Evolutionary conservation across 2,888 invertebrate species (phyloP), one percentile per base, ranked within the genome.

Genomic region (Drosophila borborema): DNA sequence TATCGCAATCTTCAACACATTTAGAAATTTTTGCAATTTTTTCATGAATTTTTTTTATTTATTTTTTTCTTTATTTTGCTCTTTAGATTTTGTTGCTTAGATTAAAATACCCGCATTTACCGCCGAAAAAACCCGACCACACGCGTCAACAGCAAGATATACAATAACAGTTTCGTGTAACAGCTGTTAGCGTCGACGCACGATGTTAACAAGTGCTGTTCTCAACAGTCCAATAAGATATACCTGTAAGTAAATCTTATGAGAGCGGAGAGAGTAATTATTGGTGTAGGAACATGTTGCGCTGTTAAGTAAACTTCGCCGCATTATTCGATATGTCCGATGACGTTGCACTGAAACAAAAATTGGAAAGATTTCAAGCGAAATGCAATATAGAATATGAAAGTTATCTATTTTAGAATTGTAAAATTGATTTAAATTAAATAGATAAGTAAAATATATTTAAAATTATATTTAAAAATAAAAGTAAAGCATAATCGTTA

Each of bases 41-140:
- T 71, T 49, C 64, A 66, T 71, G 36, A 78, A 78, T 78, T 84
- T 80, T 82, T 82, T 54, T n/a, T 3, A 16, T 40, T n/a, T 41
- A 38, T 18, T 43, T 43, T 55, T 43, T 43, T 43, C 63, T 60
- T 78, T 72, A 67, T 69, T 78, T 69, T 71, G 80, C 83, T 86
- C 86, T 82, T 82, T 67, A 64, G 38, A 67, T 72, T 80, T 80
- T 77, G 80, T 82, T 81, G 85, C 89, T 85, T 85, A 89, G 80
- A 85, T 79, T 79, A 87, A 89, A 89, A 89, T 85, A 85, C 85
- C 85, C 85, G 85, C 86, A 85, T 80, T 85, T 80, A 85, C 85
- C 85, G 85, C 85, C 85, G 84, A 81, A 83, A 76, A 77, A 80
- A 64, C 72, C 77, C 78, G 78, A 78, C 78, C 80, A 80, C 81